A percentile compares a stretch with the other conserved stretches of the same genome.
phyloP scores from a whole-genome alignment of 2,113 vertebrate species.

The Genyomyrus donnyi region DNA sequence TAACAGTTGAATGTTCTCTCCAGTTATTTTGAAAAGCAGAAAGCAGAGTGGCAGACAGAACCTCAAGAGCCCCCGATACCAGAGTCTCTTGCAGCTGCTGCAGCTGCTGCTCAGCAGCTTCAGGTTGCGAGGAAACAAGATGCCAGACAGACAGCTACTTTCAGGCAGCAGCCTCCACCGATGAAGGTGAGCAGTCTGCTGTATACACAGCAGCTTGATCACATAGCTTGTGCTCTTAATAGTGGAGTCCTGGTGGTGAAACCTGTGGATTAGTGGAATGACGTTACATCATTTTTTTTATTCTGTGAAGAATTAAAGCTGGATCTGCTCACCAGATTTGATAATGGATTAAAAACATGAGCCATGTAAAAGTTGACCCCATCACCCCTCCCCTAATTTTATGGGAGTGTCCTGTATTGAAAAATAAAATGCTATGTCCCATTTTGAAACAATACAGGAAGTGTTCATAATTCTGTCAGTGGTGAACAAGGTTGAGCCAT shows the following conservation, averaged over 20 bases:
- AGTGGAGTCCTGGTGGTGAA: background rate
- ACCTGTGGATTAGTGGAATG: background rate
- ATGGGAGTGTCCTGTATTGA: background rate
- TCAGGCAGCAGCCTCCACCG: conserved; percentile 93
- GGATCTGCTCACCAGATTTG: background rate
- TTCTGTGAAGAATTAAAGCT: background rate
- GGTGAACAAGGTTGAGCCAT: no score
- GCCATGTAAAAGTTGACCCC: background rate
- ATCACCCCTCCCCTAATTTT: background rate
- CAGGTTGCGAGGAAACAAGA: conserved; percentile 96
- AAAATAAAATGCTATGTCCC: background rate
- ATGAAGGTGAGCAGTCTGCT: conserved; percentile 72
- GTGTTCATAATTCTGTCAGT: no score
- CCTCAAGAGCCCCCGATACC: conserved; percentile 91
- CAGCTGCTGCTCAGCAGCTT: conserved; percentile 91
- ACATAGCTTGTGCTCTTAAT: background rate
- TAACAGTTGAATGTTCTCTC: background rate
- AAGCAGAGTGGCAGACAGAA: conserved; percentile 97
- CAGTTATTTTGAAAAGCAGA: conserved; percentile 98
- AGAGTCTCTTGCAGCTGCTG: conserved; percentile 90
- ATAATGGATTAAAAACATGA: background rate
- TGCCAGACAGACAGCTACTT: conserved; percentile 86
- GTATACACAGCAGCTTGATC: background rate
- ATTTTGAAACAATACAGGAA: no score
- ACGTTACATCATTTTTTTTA: background rate